These are phyloP conservation scores for Perca flavescens DNA, from an alignment of 2,113 vertebrate genomes.

Conservation along the genomic window DNA sequence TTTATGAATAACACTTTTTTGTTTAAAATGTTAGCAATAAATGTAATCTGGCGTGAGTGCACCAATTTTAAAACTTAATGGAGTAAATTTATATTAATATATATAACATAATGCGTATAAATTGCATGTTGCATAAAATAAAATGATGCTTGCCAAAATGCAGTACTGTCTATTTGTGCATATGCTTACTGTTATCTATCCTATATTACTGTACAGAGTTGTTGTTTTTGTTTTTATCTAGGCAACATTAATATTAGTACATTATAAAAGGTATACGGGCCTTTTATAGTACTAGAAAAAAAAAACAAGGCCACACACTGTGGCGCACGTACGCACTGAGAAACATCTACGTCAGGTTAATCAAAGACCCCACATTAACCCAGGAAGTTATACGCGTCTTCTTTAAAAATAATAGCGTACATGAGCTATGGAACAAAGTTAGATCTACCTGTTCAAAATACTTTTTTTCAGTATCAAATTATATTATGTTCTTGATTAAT, in stretches of 20 bases:
- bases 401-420: slow-evolving; percentile 55
- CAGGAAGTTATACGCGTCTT: slow-evolving; percentile 14
- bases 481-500: neutral
- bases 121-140: neutral
- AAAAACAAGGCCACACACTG: slow-evolving; percentile 7
- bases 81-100: neutral
- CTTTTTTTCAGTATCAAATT: neutral
- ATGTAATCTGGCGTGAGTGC: neutral
- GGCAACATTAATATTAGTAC: neutral
- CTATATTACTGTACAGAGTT: neutral
- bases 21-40: neutral
- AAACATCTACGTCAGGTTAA: slow-evolving; percentile 19
- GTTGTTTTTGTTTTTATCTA: neutral
- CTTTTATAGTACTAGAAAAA: neutral
- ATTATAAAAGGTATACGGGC: neutral
- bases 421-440: neutral
- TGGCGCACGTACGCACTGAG: slow-evolving; percentile 53
- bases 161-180: neutral
- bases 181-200: neutral
- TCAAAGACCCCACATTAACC: neutral
- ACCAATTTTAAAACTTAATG: neutral
- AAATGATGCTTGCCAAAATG: neutral
- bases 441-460: neutral
- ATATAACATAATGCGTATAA: neutral
- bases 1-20: neutral